Evolutionary conservation across 2,797 vertebrate genomes (phyloP).

Genomic region (Melanotaenia maccullochi): DNA sequence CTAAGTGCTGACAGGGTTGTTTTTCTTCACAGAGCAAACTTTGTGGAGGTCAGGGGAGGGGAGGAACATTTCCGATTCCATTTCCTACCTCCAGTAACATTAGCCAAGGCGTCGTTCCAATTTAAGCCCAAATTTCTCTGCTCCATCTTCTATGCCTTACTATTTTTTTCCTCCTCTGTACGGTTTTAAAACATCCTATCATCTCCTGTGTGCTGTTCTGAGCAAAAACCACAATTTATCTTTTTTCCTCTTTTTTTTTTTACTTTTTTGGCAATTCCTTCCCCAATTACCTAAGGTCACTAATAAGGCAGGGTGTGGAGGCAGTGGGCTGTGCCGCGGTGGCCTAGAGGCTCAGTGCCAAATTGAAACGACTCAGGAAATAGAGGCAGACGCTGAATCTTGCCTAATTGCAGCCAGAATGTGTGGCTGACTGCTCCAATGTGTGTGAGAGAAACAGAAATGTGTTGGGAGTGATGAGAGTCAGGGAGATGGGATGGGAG

Average conservation of each 20-base stretch:
- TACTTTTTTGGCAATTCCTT: conserved; percentile 54
- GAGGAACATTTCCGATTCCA: conserved; percentile 62
- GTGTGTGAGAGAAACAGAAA: conserved; percentile 20
- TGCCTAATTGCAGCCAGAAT: conserved; percentile 69
- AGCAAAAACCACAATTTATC: conserved; percentile 52
- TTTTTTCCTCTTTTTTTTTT: not conserved
- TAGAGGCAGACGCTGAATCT: conserved; percentile 67
- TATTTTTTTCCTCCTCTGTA: not conserved
- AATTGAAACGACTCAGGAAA: conserved; percentile 74
- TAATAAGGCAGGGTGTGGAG: conserved; percentile 76
- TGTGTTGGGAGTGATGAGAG: conserved; percentile 36
- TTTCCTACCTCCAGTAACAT: conserved; percentile 65
- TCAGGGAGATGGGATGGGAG: conserved; percentile 49
- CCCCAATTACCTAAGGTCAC: conserved; percentile 79
- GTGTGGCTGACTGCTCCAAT: conserved; percentile 51
- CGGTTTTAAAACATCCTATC: conserved; percentile 64
- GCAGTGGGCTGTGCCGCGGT: conserved; percentile 71
- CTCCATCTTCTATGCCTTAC: conserved; percentile 18
- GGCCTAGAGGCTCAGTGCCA: conserved; percentile 72
- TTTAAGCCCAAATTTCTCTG: conserved; percentile 52
- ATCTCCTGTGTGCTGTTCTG: conserved; percentile 51
- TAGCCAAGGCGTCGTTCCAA: conserved; percentile 55
- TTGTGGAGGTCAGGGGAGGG: conserved; percentile 58
- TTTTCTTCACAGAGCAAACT: conserved; percentile 61
- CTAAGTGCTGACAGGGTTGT: conserved; percentile 55